Conservation (phyloP, 92 coral and sea anemone genomes). For the Actinernus sp. region DNA sequence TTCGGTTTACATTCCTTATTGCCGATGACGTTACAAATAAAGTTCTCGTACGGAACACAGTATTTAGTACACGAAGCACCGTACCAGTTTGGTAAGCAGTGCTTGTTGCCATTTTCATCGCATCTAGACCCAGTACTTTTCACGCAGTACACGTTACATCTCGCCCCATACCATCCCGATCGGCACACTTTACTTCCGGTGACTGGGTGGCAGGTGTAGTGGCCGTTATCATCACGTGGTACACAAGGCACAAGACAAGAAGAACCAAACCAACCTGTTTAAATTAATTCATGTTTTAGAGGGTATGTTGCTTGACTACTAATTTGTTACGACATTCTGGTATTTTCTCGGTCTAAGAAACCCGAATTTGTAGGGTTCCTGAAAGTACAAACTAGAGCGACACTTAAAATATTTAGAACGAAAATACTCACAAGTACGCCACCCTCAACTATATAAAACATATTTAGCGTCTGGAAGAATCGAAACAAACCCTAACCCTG, state of each 20-base stretch:
- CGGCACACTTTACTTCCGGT: slow-evolving; percentile 2
- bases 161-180: not conserved
- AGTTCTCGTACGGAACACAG: not conserved
- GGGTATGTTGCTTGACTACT: too few species aligned
- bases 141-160: not conserved
- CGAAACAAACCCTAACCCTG: too few species aligned
- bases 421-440: too few species aligned
- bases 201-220: not conserved
- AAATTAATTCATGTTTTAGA: too few species aligned
- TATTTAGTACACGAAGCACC: not conserved
- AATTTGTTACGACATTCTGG: too few species aligned
- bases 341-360: too few species aligned
- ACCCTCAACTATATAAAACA: too few species aligned
- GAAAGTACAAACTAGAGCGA: too few species aligned
- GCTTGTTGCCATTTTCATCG: not conserved
- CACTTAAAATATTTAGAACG: too few species aligned
- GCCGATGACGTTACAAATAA: not conserved
- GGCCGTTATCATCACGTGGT: not conserved
- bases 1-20: not conserved
- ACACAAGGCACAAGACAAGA: not conserved
- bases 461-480: too few species aligned
- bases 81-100: slow-evolving; percentile 1
- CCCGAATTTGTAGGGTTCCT: too few species aligned
- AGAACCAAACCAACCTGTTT: not conserved
- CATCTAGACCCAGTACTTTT: not conserved